Evolutionary conservation across 2,797 vertebrate genomes (phyloP), one percentile per base, ranked within the genome.

Genomic region (Epinephelus awoara): DNA sequence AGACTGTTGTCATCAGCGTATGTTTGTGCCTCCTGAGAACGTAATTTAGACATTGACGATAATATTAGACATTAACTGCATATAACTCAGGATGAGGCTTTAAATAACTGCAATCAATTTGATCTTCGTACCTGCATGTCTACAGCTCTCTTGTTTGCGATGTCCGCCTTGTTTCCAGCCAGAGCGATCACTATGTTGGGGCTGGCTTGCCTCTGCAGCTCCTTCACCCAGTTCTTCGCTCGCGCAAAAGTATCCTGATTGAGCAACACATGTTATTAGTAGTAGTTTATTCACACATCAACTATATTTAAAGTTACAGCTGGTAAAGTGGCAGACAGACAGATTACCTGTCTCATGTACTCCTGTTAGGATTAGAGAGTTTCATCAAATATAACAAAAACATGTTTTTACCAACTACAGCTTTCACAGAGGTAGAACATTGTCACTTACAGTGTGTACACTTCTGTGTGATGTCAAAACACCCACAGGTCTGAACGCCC

Each of bases 181-280:
- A 98, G 95, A 44, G 97, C 97, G 44, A 98, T 98, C 83, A 98
- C 97, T 9, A 98, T 98, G 93, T 96, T 98, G 85, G 97, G 97
- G 89, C 96, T 98, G 82, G 97, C 97, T 94, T 98, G 97, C 84
- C 96, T 95, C 92, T 98, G 97, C 86, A 98, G 88, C 93, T 98
- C 97, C 91, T 98, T 98, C 92, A 98, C 97, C 97, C 97, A 98
- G 92, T 96, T 98, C 94, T 98, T 98, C 49, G 97, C 97, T 87
- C 97, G 95, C 81, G 87, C 93, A 91, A 98, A 98, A 4, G 97
- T 97, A 73, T 98, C 97, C 97, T 98, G 72, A 79, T 71, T 29
- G 80, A 74, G 72, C 46, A 76, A 72, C 29, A 82, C 58, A 69
- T 29, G 18, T 65, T 15, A 80, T 67, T 27, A 70, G 27, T n/a